phyloP scores from a whole-genome alignment of 1,140 invertebrate species.

The Drosophila sechellia region DNA sequence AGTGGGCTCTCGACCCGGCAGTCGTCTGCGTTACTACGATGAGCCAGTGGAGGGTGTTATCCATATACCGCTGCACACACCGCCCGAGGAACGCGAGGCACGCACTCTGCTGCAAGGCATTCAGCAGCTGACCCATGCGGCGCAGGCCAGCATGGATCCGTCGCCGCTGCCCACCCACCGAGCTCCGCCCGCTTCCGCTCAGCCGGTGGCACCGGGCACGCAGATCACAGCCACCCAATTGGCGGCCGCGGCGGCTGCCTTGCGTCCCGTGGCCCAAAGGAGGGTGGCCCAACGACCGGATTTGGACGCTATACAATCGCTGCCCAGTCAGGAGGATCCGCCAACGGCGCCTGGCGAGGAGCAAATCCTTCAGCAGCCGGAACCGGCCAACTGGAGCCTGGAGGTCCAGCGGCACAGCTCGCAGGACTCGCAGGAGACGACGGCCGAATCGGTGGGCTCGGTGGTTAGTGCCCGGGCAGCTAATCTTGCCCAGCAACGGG shows the following conservation, averaged over 20 bases:
- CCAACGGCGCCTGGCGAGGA: neutral
- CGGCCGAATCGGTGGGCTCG: constrained; percentile 55
- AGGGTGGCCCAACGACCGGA: constrained; percentile 60
- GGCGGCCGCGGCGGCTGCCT: constrained; percentile 61
- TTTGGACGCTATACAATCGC: constrained; percentile 77
- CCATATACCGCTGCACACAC: constrained; percentile 88
- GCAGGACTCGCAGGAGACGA: constrained; percentile 74
- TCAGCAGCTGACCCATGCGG: constrained; percentile 64
- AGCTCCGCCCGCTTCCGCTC: neutral
- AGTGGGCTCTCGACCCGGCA: constrained; percentile 61
- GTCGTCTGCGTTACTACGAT: constrained; percentile 86
- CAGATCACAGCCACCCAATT: constrained; percentile 62
- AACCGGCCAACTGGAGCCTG: constrained; percentile 67
- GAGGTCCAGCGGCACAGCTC: constrained; percentile 79
- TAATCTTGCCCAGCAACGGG: constrained; percentile 50
- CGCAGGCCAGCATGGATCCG: constrained; percentile 43
- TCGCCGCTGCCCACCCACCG: constrained; percentile 55
- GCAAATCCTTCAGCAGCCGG: constrained; percentile 6
- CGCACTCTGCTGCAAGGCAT: constrained; percentile 70
- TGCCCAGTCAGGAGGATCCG: constrained; percentile 68
- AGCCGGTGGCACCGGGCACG: constrained; percentile 27
- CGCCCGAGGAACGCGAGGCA: constrained; percentile 87
- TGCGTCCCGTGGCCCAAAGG: constrained; percentile 59
- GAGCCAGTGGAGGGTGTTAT: constrained; percentile 87
- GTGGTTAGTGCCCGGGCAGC: constrained; percentile 60